phyloP scores from a whole-genome alignment of 2,888 invertebrate species.

The Gastrophysa polygoni region DNA sequence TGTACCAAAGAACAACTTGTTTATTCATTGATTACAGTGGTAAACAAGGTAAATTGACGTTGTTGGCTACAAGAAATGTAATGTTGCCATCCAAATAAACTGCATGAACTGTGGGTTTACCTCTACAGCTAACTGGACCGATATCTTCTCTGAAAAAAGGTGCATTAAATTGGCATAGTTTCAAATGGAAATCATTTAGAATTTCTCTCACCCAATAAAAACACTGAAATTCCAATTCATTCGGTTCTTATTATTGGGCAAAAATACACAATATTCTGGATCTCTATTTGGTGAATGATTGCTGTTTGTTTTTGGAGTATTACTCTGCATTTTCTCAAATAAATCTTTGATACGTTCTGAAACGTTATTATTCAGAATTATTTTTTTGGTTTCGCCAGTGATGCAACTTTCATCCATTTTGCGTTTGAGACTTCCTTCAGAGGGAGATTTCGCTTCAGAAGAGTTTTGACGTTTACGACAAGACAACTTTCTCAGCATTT shows the following conservation, averaged over 20 bases:
- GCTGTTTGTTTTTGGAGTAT: conserved; percentile 36
- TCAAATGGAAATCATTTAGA: too few relatives aligned
- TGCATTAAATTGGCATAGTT: not conserved
- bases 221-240: conserved; percentile 41
- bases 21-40: not conserved
- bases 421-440: not conserved
- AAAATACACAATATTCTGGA: conserved; percentile 45
- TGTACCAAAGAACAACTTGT: not conserved
- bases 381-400: conserved; percentile 2
- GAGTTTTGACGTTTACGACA: not conserved
- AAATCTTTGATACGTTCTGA: conserved; percentile 29
- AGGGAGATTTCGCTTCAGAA: not conserved
- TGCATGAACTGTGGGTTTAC: not conserved
- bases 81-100: not conserved
- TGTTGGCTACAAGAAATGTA: not conserved
- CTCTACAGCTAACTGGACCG: not conserved
- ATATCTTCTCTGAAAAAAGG: not conserved
- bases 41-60: not conserved
- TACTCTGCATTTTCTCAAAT: conserved; percentile 39
- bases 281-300: not conserved
- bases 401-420: not conserved
- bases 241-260: conserved; percentile 38
- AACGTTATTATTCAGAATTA: conserved; percentile 1
- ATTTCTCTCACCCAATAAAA: conserved; percentile 41
- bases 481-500: conserved; percentile 20